Evolutionary conservation across 2,797 vertebrate genomes (phyloP).

Genomic region (Myiotriccus ornatus): DNA sequence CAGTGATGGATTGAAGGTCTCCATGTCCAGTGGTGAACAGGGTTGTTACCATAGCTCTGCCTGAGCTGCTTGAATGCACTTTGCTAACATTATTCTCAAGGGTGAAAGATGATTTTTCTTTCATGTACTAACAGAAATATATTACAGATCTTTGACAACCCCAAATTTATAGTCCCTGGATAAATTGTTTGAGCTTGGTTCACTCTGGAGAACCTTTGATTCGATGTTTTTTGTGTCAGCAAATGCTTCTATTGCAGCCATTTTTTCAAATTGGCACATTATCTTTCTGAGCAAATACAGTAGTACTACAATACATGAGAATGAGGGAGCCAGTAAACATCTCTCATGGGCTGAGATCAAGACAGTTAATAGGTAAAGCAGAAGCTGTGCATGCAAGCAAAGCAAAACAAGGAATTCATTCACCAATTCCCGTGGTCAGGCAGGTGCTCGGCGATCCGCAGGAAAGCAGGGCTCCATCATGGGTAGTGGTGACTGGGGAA

Average conservation of each 20-base stretch:
- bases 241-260: not conserved
- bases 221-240: not conserved
- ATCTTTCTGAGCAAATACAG: not conserved
- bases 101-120: not conserved
- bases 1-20: not conserved
- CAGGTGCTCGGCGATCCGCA: not conserved
- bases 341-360: not conserved
- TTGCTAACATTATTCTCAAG: not conserved
- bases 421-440: not conserved
- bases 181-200: not conserved
- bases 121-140: not conserved
- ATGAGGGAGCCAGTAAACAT: not conserved
- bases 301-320: not conserved
- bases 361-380: not conserved
- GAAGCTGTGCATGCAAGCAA: not conserved
- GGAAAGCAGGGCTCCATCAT: not conserved
- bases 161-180: not conserved
- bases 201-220: not conserved
- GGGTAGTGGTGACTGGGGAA: not conserved
- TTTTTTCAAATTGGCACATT: not conserved
- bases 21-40: not conserved
- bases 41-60: not conserved
- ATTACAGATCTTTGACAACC: not conserved
- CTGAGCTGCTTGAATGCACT: not conserved
- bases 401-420: not conserved